Evolutionary conservation across 2,797 vertebrate genomes (phyloP).

Genomic region (Gouania willdenowi): DNA sequence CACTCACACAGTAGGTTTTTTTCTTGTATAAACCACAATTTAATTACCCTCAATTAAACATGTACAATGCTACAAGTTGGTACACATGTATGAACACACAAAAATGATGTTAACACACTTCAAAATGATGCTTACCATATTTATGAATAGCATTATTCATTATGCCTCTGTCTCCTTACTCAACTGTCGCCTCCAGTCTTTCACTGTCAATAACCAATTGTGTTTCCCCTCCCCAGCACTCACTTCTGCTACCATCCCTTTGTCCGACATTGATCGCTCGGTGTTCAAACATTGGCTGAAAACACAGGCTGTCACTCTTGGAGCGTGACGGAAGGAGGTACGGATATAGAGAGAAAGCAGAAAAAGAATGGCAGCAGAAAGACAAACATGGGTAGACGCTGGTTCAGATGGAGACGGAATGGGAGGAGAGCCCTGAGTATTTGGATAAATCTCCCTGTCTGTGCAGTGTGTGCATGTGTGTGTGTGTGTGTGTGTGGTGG

Average conservation of each 20-base stretch:
- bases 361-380: constrained; percentile 27
- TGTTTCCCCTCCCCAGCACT: constrained; percentile 59
- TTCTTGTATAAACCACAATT: no score
- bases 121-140: constrained; percentile 22
- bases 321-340: constrained; percentile 35
- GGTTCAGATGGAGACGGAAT: constrained; percentile 51
- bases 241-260: constrained; percentile 61
- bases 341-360: constrained; percentile 16
- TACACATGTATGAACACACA: constrained; percentile 17
- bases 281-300: constrained; percentile 69
- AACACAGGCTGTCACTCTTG: constrained; percentile 73
- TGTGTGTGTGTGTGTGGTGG: constrained; percentile 15
- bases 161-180: constrained; percentile 34
- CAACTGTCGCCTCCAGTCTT: constrained; percentile 67
- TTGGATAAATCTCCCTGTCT: constrained; percentile 41
- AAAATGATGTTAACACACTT: constrained; percentile 31
- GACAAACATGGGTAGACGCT: constrained; percentile 39
- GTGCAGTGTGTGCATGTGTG: constrained; percentile 7
- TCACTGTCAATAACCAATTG: constrained; percentile 83
- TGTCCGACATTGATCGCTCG: constrained; percentile 74
- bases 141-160: constrained; percentile 9
- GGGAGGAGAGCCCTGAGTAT: constrained; percentile 42
- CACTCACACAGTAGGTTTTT: no score
- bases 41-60: constrained; percentile 11
- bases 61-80: neutral